phyloP scores from a whole-genome alignment of 2,113 vertebrate genomes.

The Hippolais icterina region DNA sequence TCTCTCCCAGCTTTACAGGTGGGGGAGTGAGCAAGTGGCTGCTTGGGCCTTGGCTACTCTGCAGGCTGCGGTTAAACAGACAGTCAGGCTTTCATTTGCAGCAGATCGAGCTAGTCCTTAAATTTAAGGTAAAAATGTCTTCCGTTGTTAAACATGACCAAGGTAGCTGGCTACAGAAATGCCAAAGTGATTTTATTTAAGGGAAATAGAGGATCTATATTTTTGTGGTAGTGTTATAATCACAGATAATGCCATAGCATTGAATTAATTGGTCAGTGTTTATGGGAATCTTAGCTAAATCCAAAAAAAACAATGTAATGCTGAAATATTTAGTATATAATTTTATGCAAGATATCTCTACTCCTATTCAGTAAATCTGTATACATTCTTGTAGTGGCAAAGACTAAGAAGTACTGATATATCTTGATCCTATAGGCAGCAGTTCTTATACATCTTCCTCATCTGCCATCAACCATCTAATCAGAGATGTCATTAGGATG shows the following conservation, averaged over 20 bases:
- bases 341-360: not conserved
- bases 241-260: not conserved
- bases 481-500: not conserved
- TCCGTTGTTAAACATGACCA: not conserved
- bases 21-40: rapidly evolving
- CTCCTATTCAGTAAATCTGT: not conserved
- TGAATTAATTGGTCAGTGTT: not conserved
- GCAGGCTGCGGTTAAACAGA: not conserved
- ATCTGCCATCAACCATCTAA: not conserved
- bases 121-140: not conserved
- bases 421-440: not conserved
- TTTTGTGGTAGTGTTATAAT: not conserved
- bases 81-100: not conserved
- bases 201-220: not conserved
- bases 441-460: not conserved
- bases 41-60: not conserved
- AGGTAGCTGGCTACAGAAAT: not conserved
- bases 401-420: not conserved
- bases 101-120: not conserved
- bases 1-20: not conserved
- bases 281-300: not conserved
- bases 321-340: not conserved
- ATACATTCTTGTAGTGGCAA: not conserved
- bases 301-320: not conserved
- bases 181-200: not conserved